Evolutionary conservation across 1,140 invertebrate genomes (phyloP), one percentile per base, ranked within the genome.

Genomic region (Dinothrombium tinctorium): DNA sequence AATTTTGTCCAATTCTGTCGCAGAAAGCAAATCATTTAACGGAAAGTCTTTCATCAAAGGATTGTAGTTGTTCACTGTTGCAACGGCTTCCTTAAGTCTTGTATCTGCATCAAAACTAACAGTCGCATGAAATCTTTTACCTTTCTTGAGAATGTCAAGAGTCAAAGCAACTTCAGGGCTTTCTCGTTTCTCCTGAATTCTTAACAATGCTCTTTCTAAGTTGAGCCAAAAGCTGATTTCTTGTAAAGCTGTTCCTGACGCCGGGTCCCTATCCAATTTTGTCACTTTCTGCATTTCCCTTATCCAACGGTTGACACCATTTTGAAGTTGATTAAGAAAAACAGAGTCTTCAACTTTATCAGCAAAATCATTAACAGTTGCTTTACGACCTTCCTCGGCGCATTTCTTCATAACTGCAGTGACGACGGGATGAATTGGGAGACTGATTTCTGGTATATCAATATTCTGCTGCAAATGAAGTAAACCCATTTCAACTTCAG

Each of bases 221-320:
- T 98, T 99, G n/a, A 99, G 62, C 94, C 94, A 99, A 57, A 99
- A 99, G 26, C 82, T 92, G 39, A 98, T 94, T 65, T 99, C 94
- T 65, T 74, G 68, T 2, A 98, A 61, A 6, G 94, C 86, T 24
- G 92, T 98, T 7, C 94, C 94, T 40, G 86, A 92, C 7, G 86
- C 83, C 33, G 92, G 89, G 62, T 99, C 92, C 33, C 92, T 69
- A 59, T 98, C 92, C 22, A 99, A 56, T 64, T 95, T 95, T 8
- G 92, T 98, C 50, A 87, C 86, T 63, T 98, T 98, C 59, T 95
- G 92, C 52, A 99, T 98, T 66, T 98, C 94, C 54, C 89, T 78
- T 44, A 96, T 98, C 94, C 94, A 99, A 45, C 89, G 69, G 58
- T 94, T 96, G 0, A 98, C 92, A 33, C 86, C 86, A 63, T 82